Evolutionary conservation across 2,113 vertebrate genomes (phyloP).

Genomic region (Urocynchramus pylzowi): DNA sequence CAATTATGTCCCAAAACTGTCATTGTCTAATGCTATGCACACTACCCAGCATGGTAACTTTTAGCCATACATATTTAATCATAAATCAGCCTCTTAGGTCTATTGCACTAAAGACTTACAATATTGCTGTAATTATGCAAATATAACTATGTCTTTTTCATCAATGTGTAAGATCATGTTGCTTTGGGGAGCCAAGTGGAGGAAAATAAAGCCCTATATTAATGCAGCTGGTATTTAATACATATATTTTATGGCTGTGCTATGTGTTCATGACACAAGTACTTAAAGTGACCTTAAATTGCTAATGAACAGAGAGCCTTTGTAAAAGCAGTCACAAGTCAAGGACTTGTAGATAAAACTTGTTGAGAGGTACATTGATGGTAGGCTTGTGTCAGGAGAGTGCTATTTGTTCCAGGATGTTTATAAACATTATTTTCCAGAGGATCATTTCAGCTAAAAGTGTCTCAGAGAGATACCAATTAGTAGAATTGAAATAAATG

Average conservation of each 20-base stretch:
- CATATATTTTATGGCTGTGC: constrained; percentile 42
- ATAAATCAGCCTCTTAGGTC: constrained; percentile 76
- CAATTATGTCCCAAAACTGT: constrained; percentile 88
- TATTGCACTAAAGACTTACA: constrained; percentile 67
- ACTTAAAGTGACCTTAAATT: constrained; percentile 71
- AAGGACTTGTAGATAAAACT: constrained; percentile 76
- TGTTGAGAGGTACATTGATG: constrained; percentile 31
- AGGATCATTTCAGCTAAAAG: neutral
- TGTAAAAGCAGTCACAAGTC: constrained; percentile 75
- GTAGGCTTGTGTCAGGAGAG: constrained; percentile 22
- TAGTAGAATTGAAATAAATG: neutral
- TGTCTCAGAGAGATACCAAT: neutral
- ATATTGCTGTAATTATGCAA: constrained; percentile 71
- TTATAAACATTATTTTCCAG: constrained; percentile 40
- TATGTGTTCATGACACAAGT: constrained; percentile 77
- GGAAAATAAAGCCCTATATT: constrained; percentile 70
- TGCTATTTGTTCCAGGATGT: neutral
- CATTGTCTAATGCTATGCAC: constrained; percentile 76
- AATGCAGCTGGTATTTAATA: constrained; percentile 68
- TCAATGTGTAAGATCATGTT: neutral
- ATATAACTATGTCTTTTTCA: constrained; percentile 25
- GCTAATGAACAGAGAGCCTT: constrained; percentile 78
- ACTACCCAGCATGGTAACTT: constrained; percentile 72
- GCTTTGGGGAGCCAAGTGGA: constrained; percentile 41
- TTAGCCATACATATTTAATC: constrained; percentile 71